Evolutionary conservation across 2,797 vertebrate genomes (phyloP).

Genomic region (Naso thynnoides): DNA sequence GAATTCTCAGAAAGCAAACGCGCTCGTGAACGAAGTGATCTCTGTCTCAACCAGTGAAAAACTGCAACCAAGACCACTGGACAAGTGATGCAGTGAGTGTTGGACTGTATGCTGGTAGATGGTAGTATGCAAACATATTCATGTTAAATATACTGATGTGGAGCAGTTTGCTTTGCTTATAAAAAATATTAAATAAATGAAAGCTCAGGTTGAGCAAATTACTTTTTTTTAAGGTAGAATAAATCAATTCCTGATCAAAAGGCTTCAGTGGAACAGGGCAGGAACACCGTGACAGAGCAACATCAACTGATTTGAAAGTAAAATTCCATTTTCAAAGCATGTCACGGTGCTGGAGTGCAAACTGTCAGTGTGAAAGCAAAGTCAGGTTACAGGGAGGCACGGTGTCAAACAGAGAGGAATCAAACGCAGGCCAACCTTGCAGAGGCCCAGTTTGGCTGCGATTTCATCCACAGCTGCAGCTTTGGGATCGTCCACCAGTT

Average conservation of each 20-base stretch:
- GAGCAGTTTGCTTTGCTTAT: background rate
- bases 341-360: background rate
- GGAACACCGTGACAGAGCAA: background rate
- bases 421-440: conserved; percentile 85
- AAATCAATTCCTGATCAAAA: background rate
- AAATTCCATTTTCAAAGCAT: background rate
- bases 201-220: background rate
- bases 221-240: background rate
- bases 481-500: conserved; percentile 95
- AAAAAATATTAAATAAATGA: background rate
- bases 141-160: background rate
- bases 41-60: no score
- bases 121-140: background rate
- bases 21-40: background rate
- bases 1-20: background rate
- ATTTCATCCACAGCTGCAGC: conserved; percentile 96
- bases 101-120: no score
- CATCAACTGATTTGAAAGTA: background rate
- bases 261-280: background rate
- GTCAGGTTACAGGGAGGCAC: background rate
- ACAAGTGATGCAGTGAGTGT: background rate
- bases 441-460: conserved; percentile 94
- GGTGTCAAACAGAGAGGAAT: background rate
- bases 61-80: no score
- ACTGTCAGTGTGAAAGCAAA: background rate